Conservation (phyloP, 1,140 invertebrate species). For the Hormaphis cornu region DNA sequence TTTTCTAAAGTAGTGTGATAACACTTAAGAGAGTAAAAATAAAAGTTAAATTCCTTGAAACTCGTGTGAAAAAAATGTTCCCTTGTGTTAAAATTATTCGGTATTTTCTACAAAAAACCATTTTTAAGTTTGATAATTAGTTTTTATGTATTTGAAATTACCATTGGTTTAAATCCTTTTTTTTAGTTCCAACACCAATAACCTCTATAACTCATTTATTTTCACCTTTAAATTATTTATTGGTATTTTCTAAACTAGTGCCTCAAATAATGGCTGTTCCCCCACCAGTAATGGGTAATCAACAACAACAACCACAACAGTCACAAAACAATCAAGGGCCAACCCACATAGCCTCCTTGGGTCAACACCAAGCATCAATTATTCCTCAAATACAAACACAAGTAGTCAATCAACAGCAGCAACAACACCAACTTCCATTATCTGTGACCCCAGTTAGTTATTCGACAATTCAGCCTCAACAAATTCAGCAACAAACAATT, state of each 20-base stretch:
- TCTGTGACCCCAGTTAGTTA: constrained; percentile 19
- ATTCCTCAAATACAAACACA: constrained; percentile 26
- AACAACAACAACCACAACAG: constrained; percentile 1
- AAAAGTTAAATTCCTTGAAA: too few species aligned
- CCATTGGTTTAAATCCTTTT: too few species aligned
- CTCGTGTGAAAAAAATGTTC: too few species aligned
- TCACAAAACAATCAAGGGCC: constrained; percentile 10
- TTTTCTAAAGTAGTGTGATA: too few species aligned
- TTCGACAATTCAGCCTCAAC: constrained; percentile 17
- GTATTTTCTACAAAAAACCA: too few species aligned
- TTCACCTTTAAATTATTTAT: not conserved
- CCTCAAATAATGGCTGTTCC: constrained; percentile 29
- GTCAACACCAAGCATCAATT: constrained; percentile 14
- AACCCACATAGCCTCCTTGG: constrained; percentile 13
- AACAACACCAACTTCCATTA: constrained; percentile 20
- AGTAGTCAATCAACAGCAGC: constrained; percentile 14
- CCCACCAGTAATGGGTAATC: constrained; percentile 12
- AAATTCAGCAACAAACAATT: constrained; percentile 21
- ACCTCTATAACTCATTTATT: too few species aligned
- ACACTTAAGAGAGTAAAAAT: too few species aligned
- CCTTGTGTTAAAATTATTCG: too few species aligned
- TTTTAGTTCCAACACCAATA: too few species aligned
- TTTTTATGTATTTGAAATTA: too few species aligned
- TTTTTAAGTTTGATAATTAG: too few species aligned
- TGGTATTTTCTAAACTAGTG: not conserved